Conservation (phyloP, 2,888 invertebrate species). For the Dryocosmus kuriphilus region DNA sequence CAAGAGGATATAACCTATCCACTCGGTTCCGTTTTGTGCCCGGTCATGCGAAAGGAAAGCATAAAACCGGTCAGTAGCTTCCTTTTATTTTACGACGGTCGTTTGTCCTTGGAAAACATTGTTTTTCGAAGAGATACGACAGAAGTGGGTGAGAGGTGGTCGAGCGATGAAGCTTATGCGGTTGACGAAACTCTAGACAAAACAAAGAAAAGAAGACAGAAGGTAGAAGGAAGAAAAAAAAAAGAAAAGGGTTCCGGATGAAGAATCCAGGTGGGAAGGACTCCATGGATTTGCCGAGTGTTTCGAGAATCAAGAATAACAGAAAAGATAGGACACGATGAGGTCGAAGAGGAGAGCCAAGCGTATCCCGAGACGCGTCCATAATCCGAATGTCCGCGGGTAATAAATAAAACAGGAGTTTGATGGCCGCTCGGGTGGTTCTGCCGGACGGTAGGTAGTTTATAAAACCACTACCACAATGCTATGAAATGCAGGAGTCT, state of each 20-base stretch:
- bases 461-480: conserved; percentile 61
- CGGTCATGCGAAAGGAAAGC: conserved; percentile 10
- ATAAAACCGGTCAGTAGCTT: conserved; percentile 16
- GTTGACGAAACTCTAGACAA: background rate
- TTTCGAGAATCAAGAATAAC: conserved; percentile 13
- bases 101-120: conserved; percentile 4
- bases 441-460: conserved; percentile 60
- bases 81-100: background rate
- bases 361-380: conserved; percentile 53
- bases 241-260: background rate
- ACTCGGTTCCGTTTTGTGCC: conserved; percentile 12
- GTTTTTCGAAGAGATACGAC: background rate
- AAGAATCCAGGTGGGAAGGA: background rate
- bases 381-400: conserved; percentile 73
- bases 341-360: background rate
- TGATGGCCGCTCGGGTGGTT: conserved; percentile 54
- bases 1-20: conserved; percentile 31
- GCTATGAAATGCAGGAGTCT: conserved; percentile 55
- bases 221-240: background rate
- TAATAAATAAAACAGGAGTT: conserved; percentile 75
- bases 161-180: background rate
- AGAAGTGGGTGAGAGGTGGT: background rate
- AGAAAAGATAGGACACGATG: conserved; percentile 28
- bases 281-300: background rate
- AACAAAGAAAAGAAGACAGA: background rate